Conservation (phyloP, 2,888 invertebrate species). For the Caenorhabditis sinica region DNA sequence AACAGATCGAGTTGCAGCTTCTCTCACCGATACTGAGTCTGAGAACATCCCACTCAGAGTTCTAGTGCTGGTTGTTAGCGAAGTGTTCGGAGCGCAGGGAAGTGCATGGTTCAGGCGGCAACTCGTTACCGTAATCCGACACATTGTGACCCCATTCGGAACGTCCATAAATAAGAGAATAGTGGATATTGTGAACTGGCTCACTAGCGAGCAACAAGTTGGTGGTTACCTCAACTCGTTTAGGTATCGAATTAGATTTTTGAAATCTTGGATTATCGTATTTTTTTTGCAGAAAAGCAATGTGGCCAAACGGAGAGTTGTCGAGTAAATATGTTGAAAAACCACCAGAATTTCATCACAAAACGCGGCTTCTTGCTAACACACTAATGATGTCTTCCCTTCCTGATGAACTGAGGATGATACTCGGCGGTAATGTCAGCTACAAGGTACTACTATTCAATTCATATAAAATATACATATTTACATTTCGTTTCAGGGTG, state of each 20-base stretch:
- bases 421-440: constrained; percentile 88
- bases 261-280: too few relatives aligned
- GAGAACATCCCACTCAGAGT: constrained; percentile 91
- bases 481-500: constrained; percentile 87
- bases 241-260: constrained; percentile 86
- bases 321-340: constrained; percentile 86
- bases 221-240: constrained; percentile 92
- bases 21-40: constrained; percentile 70
- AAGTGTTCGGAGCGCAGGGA: constrained; percentile 91
- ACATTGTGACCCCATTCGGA: constrained; percentile 90
- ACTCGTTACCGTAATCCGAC: constrained; percentile 89
- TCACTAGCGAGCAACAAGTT: constrained; percentile 93
- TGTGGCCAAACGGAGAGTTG: constrained; percentile 87
- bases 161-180: constrained; percentile 92
- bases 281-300: constrained; percentile 85
- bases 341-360: constrained; percentile 84
- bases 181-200: constrained; percentile 91
- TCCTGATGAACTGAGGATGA: constrained; percentile 92
- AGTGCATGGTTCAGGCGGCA: constrained; percentile 91
- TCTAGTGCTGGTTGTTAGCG: constrained; percentile 90
- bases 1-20: constrained; percentile 77
- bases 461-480: constrained; percentile 82
- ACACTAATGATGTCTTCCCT: constrained; percentile 91
- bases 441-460: constrained; percentile 66
- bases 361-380: constrained; percentile 89